Evolutionary conservation across 2,888 invertebrate genomes (phyloP).

Genomic region (Plebejus melissa): DNA sequence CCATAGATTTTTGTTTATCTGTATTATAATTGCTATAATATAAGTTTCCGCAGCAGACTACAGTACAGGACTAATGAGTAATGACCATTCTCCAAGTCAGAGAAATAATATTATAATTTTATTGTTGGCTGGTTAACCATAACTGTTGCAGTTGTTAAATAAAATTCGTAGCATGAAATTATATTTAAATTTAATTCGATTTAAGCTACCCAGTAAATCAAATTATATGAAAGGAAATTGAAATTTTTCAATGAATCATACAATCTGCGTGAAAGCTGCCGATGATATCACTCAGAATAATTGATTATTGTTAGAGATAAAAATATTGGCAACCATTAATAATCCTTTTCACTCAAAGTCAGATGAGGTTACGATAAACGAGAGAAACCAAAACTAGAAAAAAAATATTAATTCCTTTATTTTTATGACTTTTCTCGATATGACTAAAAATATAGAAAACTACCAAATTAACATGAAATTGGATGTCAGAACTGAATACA

Average conservation of each 20-base stretch:
- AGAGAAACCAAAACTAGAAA: too few relatives aligned
- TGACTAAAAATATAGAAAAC: too few relatives aligned
- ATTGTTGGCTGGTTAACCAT: background rate
- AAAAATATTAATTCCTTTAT: too few relatives aligned
- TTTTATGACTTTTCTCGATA: too few relatives aligned
- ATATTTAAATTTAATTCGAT: background rate
- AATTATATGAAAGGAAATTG: background rate
- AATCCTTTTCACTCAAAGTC: background rate
- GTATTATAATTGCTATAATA: background rate
- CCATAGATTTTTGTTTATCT: background rate
- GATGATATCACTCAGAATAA: background rate
- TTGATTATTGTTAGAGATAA: constrained; percentile 4
- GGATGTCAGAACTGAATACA: too few relatives aligned
- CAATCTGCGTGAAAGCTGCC: background rate
- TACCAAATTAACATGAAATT: too few relatives aligned
- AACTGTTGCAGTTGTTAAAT: background rate
- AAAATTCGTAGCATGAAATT: background rate
- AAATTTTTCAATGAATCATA: constrained; percentile 4
- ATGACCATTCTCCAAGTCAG: background rate
- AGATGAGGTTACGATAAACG: background rate
- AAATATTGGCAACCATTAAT: background rate
- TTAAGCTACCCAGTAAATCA: background rate
- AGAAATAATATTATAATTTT: too few relatives aligned
- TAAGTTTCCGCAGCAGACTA: background rate
- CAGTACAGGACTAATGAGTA: background rate